Conservation (phyloP, 2,797 vertebrate genomes). For the Phylloscopus collybita region DNA sequence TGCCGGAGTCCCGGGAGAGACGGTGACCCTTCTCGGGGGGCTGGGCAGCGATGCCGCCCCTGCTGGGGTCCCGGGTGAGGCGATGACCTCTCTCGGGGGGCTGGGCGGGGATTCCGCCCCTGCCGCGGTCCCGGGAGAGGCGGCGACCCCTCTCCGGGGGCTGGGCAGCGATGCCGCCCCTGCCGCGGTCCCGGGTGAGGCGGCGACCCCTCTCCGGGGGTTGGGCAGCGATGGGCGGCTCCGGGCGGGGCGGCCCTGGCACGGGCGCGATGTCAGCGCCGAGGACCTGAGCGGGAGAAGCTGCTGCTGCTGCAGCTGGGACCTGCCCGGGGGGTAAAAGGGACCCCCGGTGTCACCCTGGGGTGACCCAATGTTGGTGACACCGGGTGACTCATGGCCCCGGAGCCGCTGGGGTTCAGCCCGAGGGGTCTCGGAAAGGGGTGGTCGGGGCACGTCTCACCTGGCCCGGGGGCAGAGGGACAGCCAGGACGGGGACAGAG, state of each 20-base stretch:
- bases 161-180: no score
- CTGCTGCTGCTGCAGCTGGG: neutral
- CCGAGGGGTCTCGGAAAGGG: neutral
- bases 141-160: fast-evolving
- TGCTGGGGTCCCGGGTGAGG: neutral
- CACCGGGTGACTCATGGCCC: neutral
- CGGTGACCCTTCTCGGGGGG: fast-evolving
- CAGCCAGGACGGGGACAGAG: conserved; percentile 64
- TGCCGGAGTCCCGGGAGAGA: neutral
- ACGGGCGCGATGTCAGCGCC: conserved; percentile 72
- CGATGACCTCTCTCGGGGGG: fast-evolving
- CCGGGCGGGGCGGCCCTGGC: fast-evolving
- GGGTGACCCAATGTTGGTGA: neutral
- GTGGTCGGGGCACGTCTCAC: neutral
- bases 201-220: neutral
- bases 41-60: neutral
- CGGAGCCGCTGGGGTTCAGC: neutral
- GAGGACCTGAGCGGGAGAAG: neutral
- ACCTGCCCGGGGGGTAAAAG: neutral
- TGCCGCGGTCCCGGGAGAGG: neutral
- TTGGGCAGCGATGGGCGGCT: fast-evolving
- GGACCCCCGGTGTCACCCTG: neutral
- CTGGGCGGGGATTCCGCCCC: neutral
- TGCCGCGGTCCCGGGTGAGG: neutral
- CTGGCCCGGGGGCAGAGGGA: fast-evolving